Evolutionary conservation across 2,113 vertebrate genomes (phyloP).

Genomic region (Perca schrenkii): DNA sequence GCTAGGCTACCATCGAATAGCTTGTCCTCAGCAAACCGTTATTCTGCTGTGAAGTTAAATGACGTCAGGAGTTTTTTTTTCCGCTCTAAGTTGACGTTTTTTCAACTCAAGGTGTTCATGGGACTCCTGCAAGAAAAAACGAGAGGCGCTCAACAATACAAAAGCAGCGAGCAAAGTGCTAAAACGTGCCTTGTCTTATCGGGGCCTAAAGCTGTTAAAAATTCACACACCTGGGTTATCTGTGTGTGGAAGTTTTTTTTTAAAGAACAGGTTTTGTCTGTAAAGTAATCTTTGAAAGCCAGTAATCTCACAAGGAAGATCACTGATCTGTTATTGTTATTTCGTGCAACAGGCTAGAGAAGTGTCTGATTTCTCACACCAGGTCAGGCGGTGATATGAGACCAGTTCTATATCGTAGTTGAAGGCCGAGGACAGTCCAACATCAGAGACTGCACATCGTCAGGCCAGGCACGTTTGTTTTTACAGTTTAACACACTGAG

Average conservation of each 20-base stretch:
- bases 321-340: not conserved
- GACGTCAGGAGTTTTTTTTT: no score
- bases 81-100: no score
- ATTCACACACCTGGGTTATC: not conserved
- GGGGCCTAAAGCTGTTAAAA: not conserved
- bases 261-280: not conserved
- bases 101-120: no score
- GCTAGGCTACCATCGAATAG: no score
- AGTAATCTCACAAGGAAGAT: not conserved
- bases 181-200: no score
- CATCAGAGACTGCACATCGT: conserved; percentile 30
- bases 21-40: no score
- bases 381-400: not conserved
- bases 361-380: not conserved
- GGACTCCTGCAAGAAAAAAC: no score
- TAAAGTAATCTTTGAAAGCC: not conserved
- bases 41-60: no score
- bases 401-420: not conserved
- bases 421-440: not conserved
- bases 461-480: conserved; percentile 48
- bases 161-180: no score
- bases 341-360: not conserved
- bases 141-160: no score
- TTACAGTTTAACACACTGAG: conserved; percentile 40
- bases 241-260: not conserved